Base-by-base conservation (phyloP, 2,888 invertebrate species). In the Yponomeuta malinellus region DNA sequence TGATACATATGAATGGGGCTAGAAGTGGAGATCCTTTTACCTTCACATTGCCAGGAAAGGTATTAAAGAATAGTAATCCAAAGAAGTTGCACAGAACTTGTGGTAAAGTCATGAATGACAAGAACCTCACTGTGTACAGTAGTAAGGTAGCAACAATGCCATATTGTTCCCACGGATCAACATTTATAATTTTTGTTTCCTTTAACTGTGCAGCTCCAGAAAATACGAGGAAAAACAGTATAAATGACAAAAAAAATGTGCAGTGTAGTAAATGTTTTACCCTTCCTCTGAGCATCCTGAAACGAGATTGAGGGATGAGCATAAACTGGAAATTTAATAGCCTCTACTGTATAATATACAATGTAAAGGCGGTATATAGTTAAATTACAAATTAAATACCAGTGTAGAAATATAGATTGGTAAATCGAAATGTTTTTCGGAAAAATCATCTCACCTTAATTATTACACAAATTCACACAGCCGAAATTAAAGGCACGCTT, bases 1-100 rank as follows among this genome's bases (percentile, higher is more conserved):
- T 94, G 77, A 99, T 96, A 85, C 98, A 98, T 72, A 99, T 96
- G 84, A 98, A 98, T 4, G 98, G 98, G 69, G 98, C 98, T 74
- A 98, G 87, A 59, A 98, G 89, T 2, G 98, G 98, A 9, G 98
- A 97, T 29, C 98, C 97, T 87, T 97, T 97, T 59, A 97, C 90
- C 75, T 95, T 93, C 3, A 98, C 96, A 90, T 97, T 97, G 77
- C 98, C 98, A 71, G 98, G 97, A 86, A 99, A 99, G 75, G 98
- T 97, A 92, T 98, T 98, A 87, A 97, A 98, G 76, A 97, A 93
- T 72, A 96, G 94, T 74, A 98, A 89, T 68, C 98, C 98, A 75
- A 96, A 93, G 86, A 97, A 97, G 84, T 97, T 97, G 85, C 97
- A 97, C 70, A 98, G 80, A 75, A 97, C 97, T 93, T 98, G 97